Percentiles rank a stretch among this genome's conserved stretches.
phyloP scores from a whole-genome alignment of 2,888 invertebrate species.

The Selenia dentaria region DNA sequence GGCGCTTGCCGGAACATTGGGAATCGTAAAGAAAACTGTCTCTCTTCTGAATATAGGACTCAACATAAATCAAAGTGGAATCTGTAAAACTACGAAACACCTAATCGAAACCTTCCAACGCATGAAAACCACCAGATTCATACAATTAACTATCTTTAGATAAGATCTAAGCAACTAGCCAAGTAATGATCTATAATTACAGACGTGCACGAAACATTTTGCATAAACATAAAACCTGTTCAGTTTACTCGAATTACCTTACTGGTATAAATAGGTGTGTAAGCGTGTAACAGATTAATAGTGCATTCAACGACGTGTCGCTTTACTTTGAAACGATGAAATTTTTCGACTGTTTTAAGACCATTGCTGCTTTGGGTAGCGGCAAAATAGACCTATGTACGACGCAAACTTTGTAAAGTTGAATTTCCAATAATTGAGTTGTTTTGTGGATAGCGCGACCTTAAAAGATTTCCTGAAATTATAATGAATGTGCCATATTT shows the following conservation, averaged over 20 bases:
- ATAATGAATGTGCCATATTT: too few species aligned
- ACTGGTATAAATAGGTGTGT: slow-evolving; percentile 31
- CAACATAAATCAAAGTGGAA: too few species aligned
- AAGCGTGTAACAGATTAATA: slow-evolving; percentile 42
- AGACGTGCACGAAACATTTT: slow-evolving; percentile 25
- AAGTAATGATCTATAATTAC: slow-evolving; percentile 37
- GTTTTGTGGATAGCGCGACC: too few species aligned
- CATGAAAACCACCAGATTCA: slow-evolving; percentile 8
- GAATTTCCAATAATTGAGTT: too few species aligned
- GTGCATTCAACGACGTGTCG: slow-evolving; percentile 36
- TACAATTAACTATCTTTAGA: slow-evolving; percentile 18
- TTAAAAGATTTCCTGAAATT: too few species aligned
- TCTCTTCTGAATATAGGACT: too few species aligned
- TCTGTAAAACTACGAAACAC: too few species aligned
- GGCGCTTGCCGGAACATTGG: too few species aligned
- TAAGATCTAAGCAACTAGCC: slow-evolving; percentile 26
- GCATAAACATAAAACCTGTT: slow-evolving; percentile 30
- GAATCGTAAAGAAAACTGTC: too few species aligned
- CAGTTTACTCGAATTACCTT: slow-evolving; percentile 15
- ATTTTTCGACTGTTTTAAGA: slow-evolving; percentile 1
- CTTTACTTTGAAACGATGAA: slow-evolving; percentile 16
- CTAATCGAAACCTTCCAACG: background rate
- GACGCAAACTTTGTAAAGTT: too few species aligned
- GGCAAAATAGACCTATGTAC: too few species aligned
- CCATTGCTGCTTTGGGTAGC: background rate